Percentiles rank a stretch among this genome's conserved stretches.
These are phyloP conservation scores for Drosophila parabipectinata DNA, from an alignment of 1,140 invertebrate genomes.

Conservation along the genomic window DNA sequence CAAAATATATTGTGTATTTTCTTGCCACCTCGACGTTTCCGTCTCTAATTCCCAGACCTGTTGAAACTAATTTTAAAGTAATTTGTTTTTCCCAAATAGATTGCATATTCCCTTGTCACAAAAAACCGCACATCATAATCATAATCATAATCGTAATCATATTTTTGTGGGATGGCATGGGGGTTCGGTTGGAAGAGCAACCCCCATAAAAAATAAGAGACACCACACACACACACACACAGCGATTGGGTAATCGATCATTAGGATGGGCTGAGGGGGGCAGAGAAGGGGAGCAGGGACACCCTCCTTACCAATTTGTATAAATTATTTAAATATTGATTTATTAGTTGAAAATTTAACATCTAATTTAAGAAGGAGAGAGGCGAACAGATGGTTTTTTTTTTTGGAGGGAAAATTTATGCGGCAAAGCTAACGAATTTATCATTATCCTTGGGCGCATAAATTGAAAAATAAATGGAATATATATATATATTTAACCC, in stretches of 20 bases:
- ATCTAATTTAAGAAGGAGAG: slow-evolving; percentile 59
- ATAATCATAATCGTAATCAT: slow-evolving; percentile 12
- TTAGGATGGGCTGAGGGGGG: neutral
- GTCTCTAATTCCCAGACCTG: slow-evolving; percentile 13
- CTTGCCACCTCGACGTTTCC: neutral
- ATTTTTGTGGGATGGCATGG: slow-evolving; percentile 2
- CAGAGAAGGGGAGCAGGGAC: neutral
- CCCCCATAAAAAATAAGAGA: slow-evolving; percentile 5
- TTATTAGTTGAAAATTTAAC: slow-evolving; percentile 72
- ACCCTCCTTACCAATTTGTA: slow-evolving; percentile 50
- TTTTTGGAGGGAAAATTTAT: slow-evolving; percentile 51
- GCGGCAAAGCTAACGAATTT: slow-evolving; percentile 43
- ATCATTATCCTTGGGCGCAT: slow-evolving; percentile 49
- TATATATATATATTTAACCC: slow-evolving; percentile 23
- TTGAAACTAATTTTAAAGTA: slow-evolving; percentile 42
- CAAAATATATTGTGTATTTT: neutral
- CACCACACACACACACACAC: neutral
- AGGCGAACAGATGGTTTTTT: slow-evolving; percentile 1
- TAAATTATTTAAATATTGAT: slow-evolving; percentile 80
- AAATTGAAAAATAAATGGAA: slow-evolving; percentile 71
- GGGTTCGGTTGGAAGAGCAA: slow-evolving; percentile 4
- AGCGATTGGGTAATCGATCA: slow-evolving; percentile 32
- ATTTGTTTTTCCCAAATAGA: slow-evolving; percentile 30
- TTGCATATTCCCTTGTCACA: slow-evolving; percentile 22
- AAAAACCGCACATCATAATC: slow-evolving; percentile 24